Evolutionary conservation across 2,797 vertebrate species (phyloP).

Genomic region (Pyrocephalus nanus): DNA sequence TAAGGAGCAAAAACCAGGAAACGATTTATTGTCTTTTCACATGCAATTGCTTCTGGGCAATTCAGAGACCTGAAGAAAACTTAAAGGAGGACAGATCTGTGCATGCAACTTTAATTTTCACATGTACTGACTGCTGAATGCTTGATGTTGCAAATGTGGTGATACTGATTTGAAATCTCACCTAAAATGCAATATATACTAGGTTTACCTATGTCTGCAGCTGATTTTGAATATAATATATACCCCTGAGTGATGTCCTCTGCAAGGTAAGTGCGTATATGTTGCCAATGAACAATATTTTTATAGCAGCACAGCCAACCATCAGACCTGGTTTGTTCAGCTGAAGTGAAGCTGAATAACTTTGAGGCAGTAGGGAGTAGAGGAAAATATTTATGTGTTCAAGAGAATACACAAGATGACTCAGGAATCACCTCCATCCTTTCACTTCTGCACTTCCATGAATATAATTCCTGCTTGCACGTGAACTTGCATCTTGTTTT

Average conservation of each 20-base stretch:
- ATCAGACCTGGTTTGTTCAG: not conserved
- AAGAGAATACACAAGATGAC: not conserved
- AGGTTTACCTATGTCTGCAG: not conserved
- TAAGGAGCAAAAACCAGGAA: not conserved
- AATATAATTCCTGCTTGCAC: not conserved
- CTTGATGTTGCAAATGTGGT: not conserved
- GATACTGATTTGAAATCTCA: not conserved
- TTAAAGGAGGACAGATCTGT: not conserved
- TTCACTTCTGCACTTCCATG: not conserved
- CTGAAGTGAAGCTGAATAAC: not conserved
- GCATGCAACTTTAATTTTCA: constrained; percentile 5
- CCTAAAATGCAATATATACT: not conserved
- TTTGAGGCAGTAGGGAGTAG: not conserved
- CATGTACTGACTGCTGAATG: not conserved
- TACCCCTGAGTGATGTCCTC: not conserved
- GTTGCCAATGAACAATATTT: not conserved
- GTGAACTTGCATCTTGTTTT: not conserved
- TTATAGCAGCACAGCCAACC: not conserved
- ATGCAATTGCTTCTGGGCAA: constrained; percentile 1
- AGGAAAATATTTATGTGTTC: not conserved
- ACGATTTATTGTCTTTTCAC: constrained; percentile 37
- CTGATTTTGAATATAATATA: not conserved
- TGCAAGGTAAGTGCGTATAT: not conserved
- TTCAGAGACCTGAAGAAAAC: not conserved
- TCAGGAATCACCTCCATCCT: not conserved